phyloP scores from a whole-genome alignment of 2,888 invertebrate genomes.

The Eristalinus sepulchralis region DNA sequence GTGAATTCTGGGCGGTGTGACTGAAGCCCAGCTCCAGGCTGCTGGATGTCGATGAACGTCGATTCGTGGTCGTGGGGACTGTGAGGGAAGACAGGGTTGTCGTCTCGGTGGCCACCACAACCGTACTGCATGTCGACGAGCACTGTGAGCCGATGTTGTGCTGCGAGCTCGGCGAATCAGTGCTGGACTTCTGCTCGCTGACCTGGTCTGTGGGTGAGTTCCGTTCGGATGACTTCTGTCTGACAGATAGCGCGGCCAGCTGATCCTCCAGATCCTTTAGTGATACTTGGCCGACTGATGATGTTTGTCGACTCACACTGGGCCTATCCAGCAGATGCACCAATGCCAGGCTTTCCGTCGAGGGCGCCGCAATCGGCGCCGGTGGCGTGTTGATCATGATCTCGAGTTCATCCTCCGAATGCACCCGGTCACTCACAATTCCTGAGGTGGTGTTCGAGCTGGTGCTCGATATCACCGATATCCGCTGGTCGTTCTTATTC shows the following conservation, averaged over 20 bases:
- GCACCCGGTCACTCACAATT: slow-evolving; percentile 96
- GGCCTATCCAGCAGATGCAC: slow-evolving; percentile 87
- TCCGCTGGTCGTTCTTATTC: slow-evolving; percentile 89
- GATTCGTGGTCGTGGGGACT: slow-evolving; percentile 79
- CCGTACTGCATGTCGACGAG: slow-evolving; percentile 93
- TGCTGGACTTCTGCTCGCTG: slow-evolving; percentile 73
- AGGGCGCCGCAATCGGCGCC: slow-evolving; percentile 87
- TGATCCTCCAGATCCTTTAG: slow-evolving; percentile 81
- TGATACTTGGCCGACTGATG: slow-evolving; percentile 82
- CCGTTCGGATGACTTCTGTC: slow-evolving; percentile 73
- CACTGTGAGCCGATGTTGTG: slow-evolving; percentile 90
- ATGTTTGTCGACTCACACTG: slow-evolving; percentile 83
- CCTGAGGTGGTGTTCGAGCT: slow-evolving; percentile 99
- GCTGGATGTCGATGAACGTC: slow-evolving; percentile 89
- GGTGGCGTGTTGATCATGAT: slow-evolving; percentile 92
- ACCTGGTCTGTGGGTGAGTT: slow-evolving; percentile 71
- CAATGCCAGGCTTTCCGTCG: slow-evolving; percentile 91
- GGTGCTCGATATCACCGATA: slow-evolving; percentile 94
- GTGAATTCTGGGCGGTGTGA: slow-evolving; percentile 93
- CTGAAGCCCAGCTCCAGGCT: slow-evolving; percentile 92
- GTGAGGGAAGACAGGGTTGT: slow-evolving; percentile 75
- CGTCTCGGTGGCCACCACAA: slow-evolving; percentile 86
- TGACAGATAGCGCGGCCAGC: slow-evolving; percentile 80
- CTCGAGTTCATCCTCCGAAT: slow-evolving; percentile 96
- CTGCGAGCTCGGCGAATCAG: slow-evolving; percentile 82